phyloP scores from a whole-genome alignment of 1,140 invertebrate genomes.

The Drosophila dunni region DNA sequence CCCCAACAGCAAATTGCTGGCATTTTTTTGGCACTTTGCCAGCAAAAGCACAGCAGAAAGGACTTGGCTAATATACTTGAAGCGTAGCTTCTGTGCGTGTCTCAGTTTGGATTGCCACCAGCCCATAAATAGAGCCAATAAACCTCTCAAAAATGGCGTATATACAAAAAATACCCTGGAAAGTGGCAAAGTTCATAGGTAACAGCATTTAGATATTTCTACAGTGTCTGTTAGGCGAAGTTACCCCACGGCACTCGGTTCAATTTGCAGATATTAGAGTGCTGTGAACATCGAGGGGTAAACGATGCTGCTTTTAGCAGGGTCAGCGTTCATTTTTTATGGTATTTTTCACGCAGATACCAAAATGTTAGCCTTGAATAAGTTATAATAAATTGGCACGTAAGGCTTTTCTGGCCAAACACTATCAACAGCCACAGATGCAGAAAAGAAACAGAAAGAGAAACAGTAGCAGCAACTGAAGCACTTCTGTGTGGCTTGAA shows the following conservation, averaged over 20 bases:
- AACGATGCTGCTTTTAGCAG: slow-evolving; percentile 30
- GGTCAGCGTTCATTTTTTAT: slow-evolving; percentile 75
- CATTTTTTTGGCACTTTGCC: slow-evolving; percentile 50
- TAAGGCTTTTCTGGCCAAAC: slow-evolving; percentile 60
- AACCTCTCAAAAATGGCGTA: not conserved
- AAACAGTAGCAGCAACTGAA: slow-evolving; percentile 29
- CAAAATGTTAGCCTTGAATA: slow-evolving; percentile 71
- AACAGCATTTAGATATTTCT: slow-evolving; percentile 5
- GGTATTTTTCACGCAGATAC: slow-evolving; percentile 75
- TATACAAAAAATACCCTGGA: slow-evolving; percentile 22
- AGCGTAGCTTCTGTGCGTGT: slow-evolving; percentile 48
- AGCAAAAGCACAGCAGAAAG: slow-evolving; percentile 20
- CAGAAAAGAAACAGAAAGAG: slow-evolving; percentile 34
- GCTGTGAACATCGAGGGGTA: not conserved
- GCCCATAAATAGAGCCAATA: slow-evolving; percentile 11
- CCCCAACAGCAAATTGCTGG: slow-evolving; percentile 29
- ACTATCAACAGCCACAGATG: slow-evolving; percentile 51
- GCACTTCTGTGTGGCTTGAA: slow-evolving; percentile 55
- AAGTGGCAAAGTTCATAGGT: not conserved
- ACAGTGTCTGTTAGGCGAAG: not conserved
- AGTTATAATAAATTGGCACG: slow-evolving; percentile 82
- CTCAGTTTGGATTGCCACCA: slow-evolving; percentile 6
- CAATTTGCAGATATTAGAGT: slow-evolving; percentile 11
- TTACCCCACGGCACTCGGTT: not conserved
- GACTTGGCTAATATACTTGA: slow-evolving; percentile 60